These are phyloP conservation scores for Hoplodrina ambigua DNA, from an alignment of 2,888 invertebrate species.

Conservation along the genomic window DNA sequence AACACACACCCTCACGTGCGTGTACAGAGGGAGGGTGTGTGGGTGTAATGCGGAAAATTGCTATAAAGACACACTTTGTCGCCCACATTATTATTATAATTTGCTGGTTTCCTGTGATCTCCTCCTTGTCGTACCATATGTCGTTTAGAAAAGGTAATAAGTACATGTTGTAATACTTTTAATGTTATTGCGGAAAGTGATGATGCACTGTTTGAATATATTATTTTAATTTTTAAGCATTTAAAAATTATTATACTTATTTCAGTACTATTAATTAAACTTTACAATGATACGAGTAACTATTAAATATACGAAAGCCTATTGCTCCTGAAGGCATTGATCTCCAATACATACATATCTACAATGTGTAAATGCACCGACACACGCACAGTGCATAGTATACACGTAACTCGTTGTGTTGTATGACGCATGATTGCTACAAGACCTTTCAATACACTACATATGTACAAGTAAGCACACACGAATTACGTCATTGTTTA, in stretches of 20 bases:
- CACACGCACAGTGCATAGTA: not conserved
- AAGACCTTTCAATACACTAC: slow-evolving; percentile 20
- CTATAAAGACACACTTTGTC: slow-evolving; percentile 21
- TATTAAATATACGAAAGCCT: too few relatives aligned
- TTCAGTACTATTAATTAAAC: too few relatives aligned
- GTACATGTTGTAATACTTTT: not conserved
- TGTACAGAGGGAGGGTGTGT: slow-evolving; percentile 7
- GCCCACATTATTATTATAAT: slow-evolving; percentile 27
- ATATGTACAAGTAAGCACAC: not conserved
- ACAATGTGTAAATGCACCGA: slow-evolving; percentile 19
- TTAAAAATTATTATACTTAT: too few relatives aligned
- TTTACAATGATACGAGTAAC: too few relatives aligned
- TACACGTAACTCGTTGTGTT: slow-evolving; percentile 7
- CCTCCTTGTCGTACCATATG: not conserved
- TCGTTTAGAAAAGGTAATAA: not conserved
- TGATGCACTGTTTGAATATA: too few relatives aligned
- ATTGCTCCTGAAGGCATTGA: not conserved
- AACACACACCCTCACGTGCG: not conserved
- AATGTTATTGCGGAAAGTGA: not conserved
- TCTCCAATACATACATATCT: not conserved
- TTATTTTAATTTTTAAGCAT: too few relatives aligned
- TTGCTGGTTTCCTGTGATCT: slow-evolving; percentile 2
- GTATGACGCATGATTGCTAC: slow-evolving; percentile 41
- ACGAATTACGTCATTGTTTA: slow-evolving; percentile 43
- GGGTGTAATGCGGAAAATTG: slow-evolving; percentile 31